Conservation (phyloP, 2,888 invertebrate genomes). For the Cheilosia vernalis region DNA sequence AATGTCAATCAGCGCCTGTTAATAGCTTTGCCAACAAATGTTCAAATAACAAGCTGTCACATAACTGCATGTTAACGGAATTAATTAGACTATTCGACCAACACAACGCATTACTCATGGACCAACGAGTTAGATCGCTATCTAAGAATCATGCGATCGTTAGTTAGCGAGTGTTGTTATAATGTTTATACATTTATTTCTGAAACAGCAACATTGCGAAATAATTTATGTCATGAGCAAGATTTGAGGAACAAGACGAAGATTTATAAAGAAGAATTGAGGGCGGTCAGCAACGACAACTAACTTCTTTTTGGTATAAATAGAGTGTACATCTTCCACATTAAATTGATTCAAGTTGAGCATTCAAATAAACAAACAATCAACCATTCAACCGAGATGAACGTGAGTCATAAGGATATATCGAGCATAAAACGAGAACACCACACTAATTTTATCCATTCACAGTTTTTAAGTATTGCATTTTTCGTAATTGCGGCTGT, state of each 20-base stretch:
- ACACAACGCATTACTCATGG: not conserved
- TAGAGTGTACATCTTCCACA: slow-evolving; percentile 15
- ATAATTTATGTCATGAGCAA: not conserved
- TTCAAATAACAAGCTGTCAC: not conserved
- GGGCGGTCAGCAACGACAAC: not conserved
- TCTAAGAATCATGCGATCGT: too few relatives aligned
- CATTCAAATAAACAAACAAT: slow-evolving; percentile 12
- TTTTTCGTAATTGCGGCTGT: slow-evolving; percentile 3
- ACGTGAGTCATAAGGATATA: slow-evolving; percentile 15
- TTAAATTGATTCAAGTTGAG: slow-evolving; percentile 16
- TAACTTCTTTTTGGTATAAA: slow-evolving; percentile 31
- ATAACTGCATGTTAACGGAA: not conserved
- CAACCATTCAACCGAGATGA: slow-evolving; percentile 14
- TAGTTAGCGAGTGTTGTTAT: too few relatives aligned
- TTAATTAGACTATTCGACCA: not conserved
- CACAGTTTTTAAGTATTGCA: slow-evolving; percentile 14
- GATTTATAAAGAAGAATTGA: not conserved
- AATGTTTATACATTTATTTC: not conserved
- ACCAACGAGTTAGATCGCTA: not conserved
- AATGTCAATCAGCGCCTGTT: not conserved
- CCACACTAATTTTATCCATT: not conserved
- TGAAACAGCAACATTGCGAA: not conserved
- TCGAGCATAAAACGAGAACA: not conserved
- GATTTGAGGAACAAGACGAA: too few relatives aligned
- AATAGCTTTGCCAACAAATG: not conserved